Conservation (phyloP, 1,140 invertebrate species). For the Dendrolimus punctatus region DNA sequence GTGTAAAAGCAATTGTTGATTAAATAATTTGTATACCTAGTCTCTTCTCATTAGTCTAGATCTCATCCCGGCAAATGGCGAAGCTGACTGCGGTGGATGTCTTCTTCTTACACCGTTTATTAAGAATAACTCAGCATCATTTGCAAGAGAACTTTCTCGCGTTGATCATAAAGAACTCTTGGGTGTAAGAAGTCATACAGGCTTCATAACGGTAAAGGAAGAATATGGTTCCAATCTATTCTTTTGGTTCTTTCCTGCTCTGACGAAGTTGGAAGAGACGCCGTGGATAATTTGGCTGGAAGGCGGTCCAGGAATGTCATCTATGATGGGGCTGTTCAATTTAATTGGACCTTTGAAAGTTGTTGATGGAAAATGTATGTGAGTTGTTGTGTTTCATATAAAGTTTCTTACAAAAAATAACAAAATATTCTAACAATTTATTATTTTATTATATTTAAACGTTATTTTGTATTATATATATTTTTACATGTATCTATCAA, state of each 20-base stretch:
- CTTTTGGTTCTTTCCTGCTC: slow-evolving; percentile 81
- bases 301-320: slow-evolving; percentile 83
- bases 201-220: slow-evolving; percentile 79
- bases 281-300: slow-evolving; percentile 83
- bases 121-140: slow-evolving; percentile 51
- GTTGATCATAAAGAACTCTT: slow-evolving; percentile 13
- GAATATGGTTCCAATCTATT: slow-evolving; percentile 76
- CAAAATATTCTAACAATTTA: too few relatives aligned
- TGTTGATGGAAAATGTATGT: slow-evolving; percentile 23
- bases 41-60: too few relatives aligned
- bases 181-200: slow-evolving; percentile 64
- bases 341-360: slow-evolving; percentile 81
- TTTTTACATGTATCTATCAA: too few relatives aligned
- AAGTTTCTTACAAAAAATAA: too few relatives aligned
- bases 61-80: too few relatives aligned
- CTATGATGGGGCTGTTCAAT: slow-evolving; percentile 82
- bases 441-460: too few relatives aligned
- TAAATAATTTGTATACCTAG: too few relatives aligned
- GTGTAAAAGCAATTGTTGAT: too few relatives aligned
- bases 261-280: slow-evolving; percentile 45
- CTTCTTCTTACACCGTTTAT: slow-evolving; percentile 48
- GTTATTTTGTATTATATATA: too few relatives aligned
- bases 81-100: slow-evolving; percentile 3
- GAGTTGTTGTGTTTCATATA: too few relatives aligned
- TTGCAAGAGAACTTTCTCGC: slow-evolving; percentile 19